Percentiles rank a stretch among this genome's conserved stretches.
These are phyloP conservation scores for Euthynnus affinis DNA, from an alignment of 2,797 vertebrate genomes.

Conservation along the genomic window DNA sequence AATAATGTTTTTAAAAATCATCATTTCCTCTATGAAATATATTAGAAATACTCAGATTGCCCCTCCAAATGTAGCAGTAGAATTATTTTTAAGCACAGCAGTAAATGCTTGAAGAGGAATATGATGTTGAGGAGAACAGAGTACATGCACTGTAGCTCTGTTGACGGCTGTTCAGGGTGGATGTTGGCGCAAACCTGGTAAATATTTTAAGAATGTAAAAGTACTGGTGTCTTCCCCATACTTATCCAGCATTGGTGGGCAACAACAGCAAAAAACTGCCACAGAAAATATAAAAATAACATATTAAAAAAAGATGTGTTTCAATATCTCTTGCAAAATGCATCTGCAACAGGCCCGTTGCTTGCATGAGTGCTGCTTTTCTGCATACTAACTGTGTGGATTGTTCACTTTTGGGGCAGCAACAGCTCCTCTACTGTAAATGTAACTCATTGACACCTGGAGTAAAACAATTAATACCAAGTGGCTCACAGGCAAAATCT, in stretches of 20 bases:
- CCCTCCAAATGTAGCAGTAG: not conserved
- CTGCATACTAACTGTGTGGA: slow-evolving; percentile 15
- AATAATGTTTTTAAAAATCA: not conserved
- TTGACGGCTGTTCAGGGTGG: slow-evolving; percentile 54
- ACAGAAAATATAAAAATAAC: slow-evolving; percentile 45
- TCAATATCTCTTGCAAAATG: slow-evolving; percentile 31
- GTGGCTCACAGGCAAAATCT: slow-evolving; percentile 66
- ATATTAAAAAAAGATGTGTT: slow-evolving; percentile 31
- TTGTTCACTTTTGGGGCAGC: slow-evolving; percentile 28
- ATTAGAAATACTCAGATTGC: not conserved
- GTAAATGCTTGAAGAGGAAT: slow-evolving; percentile 12
- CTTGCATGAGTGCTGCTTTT: slow-evolving; percentile 8
- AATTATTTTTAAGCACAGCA: not conserved
- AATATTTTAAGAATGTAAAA: slow-evolving; percentile 76
- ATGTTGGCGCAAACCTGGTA: slow-evolving; percentile 66
- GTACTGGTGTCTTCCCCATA: slow-evolving; percentile 53
- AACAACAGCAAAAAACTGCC: slow-evolving; percentile 35
- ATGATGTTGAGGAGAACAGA: slow-evolving; percentile 30
- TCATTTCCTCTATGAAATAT: not conserved
- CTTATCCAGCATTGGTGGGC: slow-evolving; percentile 44
- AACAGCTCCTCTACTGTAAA: slow-evolving; percentile 47
- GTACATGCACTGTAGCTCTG: slow-evolving; percentile 30
- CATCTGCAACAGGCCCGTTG: slow-evolving; percentile 19
- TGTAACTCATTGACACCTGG: slow-evolving; percentile 55
- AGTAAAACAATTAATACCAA: slow-evolving; percentile 69